Percentiles rank a stretch among this genome's conserved stretches.
These are phyloP conservation scores for Sebastes vulpes DNA, from an alignment of 2,797 vertebrate genomes.

Conservation along the genomic window DNA sequence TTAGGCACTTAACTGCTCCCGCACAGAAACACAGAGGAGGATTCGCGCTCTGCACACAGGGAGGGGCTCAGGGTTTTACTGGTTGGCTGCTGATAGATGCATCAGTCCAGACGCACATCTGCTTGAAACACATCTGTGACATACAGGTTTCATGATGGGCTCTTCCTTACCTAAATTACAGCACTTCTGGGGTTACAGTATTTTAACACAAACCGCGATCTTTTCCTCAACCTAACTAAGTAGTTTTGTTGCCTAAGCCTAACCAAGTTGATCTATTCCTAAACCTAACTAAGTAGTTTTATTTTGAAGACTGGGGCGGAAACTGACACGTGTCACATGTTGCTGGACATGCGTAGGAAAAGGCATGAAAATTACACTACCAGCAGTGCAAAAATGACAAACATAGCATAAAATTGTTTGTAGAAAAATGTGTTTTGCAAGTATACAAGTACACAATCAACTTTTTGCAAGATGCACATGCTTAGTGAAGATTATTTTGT, in stretches of 20 bases:
- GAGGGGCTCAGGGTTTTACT: conserved; percentile 19
- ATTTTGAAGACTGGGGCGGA: too few relatives aligned
- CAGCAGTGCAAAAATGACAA: neutral
- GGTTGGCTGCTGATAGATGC: conserved; percentile 1
- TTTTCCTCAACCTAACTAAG: too few relatives aligned
- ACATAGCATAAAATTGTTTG: neutral
- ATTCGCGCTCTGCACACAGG: neutral
- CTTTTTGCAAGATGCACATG: neutral
- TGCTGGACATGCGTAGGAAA: too few relatives aligned
- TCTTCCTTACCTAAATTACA: neutral
- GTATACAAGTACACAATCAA: neutral
- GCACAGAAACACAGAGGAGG: conserved; percentile 43
- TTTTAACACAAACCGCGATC: too few relatives aligned
- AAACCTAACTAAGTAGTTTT: too few relatives aligned
- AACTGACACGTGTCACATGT: too few relatives aligned
- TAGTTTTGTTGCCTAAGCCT: too few relatives aligned
- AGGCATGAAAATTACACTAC: too few relatives aligned
- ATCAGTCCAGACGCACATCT: neutral
- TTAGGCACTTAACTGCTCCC: conserved; percentile 30
- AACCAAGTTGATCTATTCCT: too few relatives aligned
- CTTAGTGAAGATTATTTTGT: neutral
- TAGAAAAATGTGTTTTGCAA: neutral
- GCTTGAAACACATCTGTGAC: neutral
- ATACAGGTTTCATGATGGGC: neutral
- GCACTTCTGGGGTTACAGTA: too few relatives aligned